A percentile compares a stretch with the other conserved stretches of the same genome.
Conservation (phyloP, 2,888 invertebrate species). For the Orthosia gracilis region DNA sequence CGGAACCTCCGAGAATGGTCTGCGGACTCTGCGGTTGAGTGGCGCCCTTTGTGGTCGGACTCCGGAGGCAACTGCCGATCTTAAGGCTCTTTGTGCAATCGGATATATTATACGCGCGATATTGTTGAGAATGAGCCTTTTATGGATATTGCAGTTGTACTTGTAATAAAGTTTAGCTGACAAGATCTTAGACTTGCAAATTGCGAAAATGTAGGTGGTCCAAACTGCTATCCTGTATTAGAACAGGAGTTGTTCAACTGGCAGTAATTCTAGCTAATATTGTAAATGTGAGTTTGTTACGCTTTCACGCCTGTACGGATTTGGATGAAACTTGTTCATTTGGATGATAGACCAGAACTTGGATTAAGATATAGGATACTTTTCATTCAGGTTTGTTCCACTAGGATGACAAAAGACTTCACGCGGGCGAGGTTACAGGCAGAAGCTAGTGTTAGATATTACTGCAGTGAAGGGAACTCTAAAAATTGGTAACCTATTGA, state of each 20-base stretch:
- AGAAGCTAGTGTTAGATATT: not conserved
- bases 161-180: not conserved
- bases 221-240: not conserved
- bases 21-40: slow-evolving; percentile 39
- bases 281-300: too few relatives aligned
- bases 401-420: too few relatives aligned
- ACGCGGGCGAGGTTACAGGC: too few relatives aligned
- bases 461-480: not conserved
- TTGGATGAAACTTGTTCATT: too few relatives aligned
- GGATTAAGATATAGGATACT: too few relatives aligned
- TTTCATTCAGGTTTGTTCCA: too few relatives aligned
- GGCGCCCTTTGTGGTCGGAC: slow-evolving; percentile 48
- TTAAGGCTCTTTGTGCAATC: slow-evolving; percentile 39
- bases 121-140: slow-evolving; percentile 1
- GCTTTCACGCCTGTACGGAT: too few relatives aligned
- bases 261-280: not conserved
- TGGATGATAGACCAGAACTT: too few relatives aligned
- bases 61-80: slow-evolving; percentile 1
- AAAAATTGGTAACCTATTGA: not conserved
- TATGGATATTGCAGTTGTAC: not conserved
- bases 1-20: slow-evolving; percentile 47
- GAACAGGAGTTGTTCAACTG: not conserved
- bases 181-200: not conserved
- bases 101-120: slow-evolving; percentile 20
- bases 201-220: not conserved